Evolutionary conservation across 1,140 invertebrate genomes (phyloP), one percentile per base, ranked within the genome.

Genomic region (Sarcophaga bullata): DNA sequence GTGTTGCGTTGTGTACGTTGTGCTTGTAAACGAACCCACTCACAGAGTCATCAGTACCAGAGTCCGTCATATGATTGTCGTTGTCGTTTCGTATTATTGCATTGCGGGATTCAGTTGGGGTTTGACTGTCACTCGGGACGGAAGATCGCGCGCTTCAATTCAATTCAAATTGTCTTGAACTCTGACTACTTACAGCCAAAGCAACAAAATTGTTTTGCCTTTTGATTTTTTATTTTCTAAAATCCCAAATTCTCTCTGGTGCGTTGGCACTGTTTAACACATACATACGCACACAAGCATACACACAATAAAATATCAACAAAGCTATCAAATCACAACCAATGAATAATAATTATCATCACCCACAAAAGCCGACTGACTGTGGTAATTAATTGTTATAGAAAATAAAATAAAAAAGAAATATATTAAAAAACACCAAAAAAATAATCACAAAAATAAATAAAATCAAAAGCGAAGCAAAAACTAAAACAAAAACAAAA

Each of bases 81-180:
- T 37, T 37, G 25, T 80, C 82, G 76, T 83, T 52, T 82, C 83
- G 82, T 80, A 82, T 68, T 81, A 84, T 82, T 81, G 81, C 81
- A 84, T 76, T 80, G 76, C 83, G 84, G 83, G 84, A 85, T 90
- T 90, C 89, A 90, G 89, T 90, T 90, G 89, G 89, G 89, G 89
- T 90, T 90, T 90, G 86, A 89, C 88, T 88, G 89, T 84, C 89
- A 90, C 89, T 90, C 89, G 89, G 89, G 89, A 90, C 88, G 87
- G 88, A 87, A 88, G 84, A 84, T 84, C 86, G 83, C 87, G 88
- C 88, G 25, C 25, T 37, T 37, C 25, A 37, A 37, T 37, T 37
- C 25, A 37, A 37, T 89, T 86, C 85, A 73, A 89, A 78, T 78
- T 78, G 75, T 88, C 86, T 87, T 87, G 86, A 37, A 68, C 62